phyloP scores from a whole-genome alignment of 2,113 vertebrate species.

The Antidorcas marsupialis region DNA sequence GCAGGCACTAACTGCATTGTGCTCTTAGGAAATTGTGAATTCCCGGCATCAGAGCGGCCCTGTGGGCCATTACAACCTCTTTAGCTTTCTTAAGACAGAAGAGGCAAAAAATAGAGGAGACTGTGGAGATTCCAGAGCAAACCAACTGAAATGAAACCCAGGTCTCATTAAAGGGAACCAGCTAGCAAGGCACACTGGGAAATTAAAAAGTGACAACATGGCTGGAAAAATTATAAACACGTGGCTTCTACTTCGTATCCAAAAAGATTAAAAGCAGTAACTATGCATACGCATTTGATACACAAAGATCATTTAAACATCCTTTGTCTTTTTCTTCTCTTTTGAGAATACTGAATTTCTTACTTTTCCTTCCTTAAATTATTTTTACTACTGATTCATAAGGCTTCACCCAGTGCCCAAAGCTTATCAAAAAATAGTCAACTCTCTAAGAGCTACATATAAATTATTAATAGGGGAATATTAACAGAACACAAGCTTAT shows the following conservation, averaged over 20 bases:
- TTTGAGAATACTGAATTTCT: background rate
- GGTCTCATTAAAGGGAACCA: background rate
- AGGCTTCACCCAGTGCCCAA: background rate
- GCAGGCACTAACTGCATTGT: background rate
- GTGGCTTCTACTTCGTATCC: background rate
- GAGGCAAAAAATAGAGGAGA: background rate
- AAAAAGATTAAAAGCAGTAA: background rate
- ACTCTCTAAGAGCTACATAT: background rate
- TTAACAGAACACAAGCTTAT: background rate
- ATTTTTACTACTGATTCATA: background rate
- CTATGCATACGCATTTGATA: background rate
- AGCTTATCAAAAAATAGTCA: background rate
- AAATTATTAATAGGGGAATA: background rate
- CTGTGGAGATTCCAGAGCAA: background rate
- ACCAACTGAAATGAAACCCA: background rate
- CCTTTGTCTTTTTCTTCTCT: background rate
- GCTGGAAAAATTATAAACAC: background rate
- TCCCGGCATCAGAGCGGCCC: background rate
- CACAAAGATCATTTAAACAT: background rate
- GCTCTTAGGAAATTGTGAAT: constrained; percentile 22
- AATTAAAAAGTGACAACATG: constrained; percentile 20
- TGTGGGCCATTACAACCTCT: constrained; percentile 16
- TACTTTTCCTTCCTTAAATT: background rate
- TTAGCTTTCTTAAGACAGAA: constrained; percentile 48
- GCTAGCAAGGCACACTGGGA: constrained; percentile 32